Conservation (phyloP, 2,888 invertebrate species). For the Baronia brevicornis region DNA sequence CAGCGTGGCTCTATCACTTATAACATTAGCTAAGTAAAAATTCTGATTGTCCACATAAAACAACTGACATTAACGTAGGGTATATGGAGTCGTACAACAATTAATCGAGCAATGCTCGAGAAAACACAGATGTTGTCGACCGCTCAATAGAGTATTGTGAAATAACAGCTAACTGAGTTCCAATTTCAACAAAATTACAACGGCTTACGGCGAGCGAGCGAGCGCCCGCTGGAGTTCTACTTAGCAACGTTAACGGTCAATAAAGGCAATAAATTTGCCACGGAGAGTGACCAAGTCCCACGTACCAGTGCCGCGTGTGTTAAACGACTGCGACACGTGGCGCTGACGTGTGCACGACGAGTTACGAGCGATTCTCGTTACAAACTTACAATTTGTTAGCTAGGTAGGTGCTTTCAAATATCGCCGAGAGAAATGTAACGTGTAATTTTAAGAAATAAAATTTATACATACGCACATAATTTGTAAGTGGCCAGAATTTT, state of each 20-base stretch:
- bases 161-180: conserved; percentile 21
- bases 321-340: conserved; percentile 26
- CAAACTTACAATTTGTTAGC: conserved; percentile 26
- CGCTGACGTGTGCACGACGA: conserved; percentile 20
- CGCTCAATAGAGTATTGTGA: conserved; percentile 2
- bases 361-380: conserved; percentile 29
- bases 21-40: too few species aligned
- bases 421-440: too few species aligned
- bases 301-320: conserved; percentile 11
- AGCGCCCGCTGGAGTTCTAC: conserved; percentile 21
- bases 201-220: conserved; percentile 28
- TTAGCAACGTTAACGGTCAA: conserved; percentile 37
- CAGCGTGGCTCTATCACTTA: too few species aligned
- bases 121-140: conserved; percentile 1
- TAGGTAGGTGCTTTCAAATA: conserved; percentile 3
- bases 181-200: conserved; percentile 30
- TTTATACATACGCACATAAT: too few species aligned
- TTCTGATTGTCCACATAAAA: too few species aligned
- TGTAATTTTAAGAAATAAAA: too few species aligned
- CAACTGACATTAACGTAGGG: too few species aligned
- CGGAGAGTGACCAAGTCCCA: conserved; percentile 16
- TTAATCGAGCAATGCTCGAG: too few species aligned
- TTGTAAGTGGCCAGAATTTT: too few species aligned
- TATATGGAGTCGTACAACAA: too few species aligned
- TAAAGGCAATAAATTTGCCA: conserved; percentile 33